Evolutionary conservation across 2,888 invertebrate genomes (phyloP), one percentile per base, ranked within the genome.

Genomic region (Tipula lateralis): DNA sequence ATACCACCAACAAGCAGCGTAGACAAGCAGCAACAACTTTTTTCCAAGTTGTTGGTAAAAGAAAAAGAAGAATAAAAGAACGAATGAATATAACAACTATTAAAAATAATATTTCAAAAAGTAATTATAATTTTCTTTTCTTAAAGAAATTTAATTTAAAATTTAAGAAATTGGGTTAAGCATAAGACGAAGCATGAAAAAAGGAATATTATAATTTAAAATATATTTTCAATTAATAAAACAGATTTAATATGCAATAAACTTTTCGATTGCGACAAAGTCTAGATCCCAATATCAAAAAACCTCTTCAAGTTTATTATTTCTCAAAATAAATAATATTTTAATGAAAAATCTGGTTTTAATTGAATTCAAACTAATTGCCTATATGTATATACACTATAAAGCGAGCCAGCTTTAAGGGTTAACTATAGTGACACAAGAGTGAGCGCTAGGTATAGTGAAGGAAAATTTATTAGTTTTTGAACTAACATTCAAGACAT

Each of bases 81-180:
- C 39, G 39, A 39, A 39, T 13, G 39, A 39, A 19, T 66, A 66
- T 66, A 24, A 66, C 2, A 66, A 66, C 66, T 66, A 66, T 66
- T 66, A 66, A 66, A 66, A 66, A 66, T 66, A 66, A 66, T 66
- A 66, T 66, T 66, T 66, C 12, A 66, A 66, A 66, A 66, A 66
- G 66, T 66, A 66, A 66, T 66, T 66, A 66, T 66, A 66, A 7
- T 24, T 66, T 66, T 66, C 66, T 24, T 66, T 66, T 66, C 66
- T 66, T 24, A 66, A 66, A 66, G 66, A 66, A 66, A 66, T 66
- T 66, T 66, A 66, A 66, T 66, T 66, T 66, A 24, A 66, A 24
- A 66, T 66, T 66, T 66, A 24, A 12, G 13, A 24, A 66, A 24
- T 24, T 66, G 66, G 66, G 24, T 66, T 66, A 66, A 44, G 44